These are phyloP conservation scores for Marmota monax DNA, from an alignment of 2,113 vertebrate genomes.

Conservation along the genomic window DNA sequence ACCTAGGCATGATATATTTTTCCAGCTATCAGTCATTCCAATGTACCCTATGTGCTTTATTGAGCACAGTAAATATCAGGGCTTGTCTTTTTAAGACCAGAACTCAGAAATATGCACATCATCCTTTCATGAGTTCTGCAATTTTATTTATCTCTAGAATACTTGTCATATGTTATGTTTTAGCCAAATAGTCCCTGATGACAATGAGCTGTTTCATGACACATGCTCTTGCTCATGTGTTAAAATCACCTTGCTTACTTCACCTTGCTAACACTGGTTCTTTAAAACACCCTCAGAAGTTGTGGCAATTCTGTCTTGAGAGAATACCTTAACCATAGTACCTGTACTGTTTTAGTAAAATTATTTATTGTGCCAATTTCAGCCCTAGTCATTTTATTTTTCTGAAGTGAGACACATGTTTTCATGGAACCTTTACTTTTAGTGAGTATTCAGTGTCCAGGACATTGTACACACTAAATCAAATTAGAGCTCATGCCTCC, in stretches of 20 bases:
- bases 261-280: background rate
- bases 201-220: background rate
- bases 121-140: background rate
- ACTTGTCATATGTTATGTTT: background rate
- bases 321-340: background rate
- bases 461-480: background rate
- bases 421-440: background rate
- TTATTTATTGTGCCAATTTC: background rate
- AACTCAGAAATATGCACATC: background rate
- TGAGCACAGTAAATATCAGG: background rate
- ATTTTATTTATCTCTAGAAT: background rate
- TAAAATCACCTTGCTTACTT: background rate
- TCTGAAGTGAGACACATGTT: background rate
- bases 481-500: background rate
- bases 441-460: background rate
- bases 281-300: background rate
- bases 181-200: background rate
- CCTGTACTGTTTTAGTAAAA: background rate
- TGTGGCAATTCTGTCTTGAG: background rate
- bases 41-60: background rate
- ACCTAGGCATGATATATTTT: background rate
- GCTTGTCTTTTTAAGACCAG: too few species aligned
- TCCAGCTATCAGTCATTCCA: background rate
- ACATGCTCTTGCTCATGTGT: background rate
- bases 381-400: background rate